Conservation (phyloP, 2,797 vertebrate species). For the Alosa sapidissima region DNA sequence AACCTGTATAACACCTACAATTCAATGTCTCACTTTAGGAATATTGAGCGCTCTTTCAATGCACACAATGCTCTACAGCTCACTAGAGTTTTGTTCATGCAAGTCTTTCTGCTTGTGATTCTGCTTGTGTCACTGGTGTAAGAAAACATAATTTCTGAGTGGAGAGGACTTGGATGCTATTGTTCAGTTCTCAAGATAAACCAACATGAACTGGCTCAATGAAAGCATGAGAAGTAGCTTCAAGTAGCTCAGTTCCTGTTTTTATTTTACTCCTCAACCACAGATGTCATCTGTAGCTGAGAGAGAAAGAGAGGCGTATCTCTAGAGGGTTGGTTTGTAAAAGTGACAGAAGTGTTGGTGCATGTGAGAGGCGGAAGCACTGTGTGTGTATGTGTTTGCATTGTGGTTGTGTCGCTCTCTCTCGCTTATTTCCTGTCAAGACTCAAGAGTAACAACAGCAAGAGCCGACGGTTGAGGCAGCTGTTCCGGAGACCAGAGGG, state of each 20-base stretch:
- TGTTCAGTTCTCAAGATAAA: background rate
- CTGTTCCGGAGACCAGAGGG: background rate
- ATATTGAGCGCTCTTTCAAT: background rate
- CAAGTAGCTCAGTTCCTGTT: slow-evolving; percentile 21
- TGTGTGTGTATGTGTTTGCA: background rate
- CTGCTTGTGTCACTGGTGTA: background rate
- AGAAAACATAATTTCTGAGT: background rate
- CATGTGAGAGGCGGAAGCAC: slow-evolving; percentile 9
- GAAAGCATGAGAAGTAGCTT: background rate
- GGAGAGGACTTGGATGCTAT: background rate
- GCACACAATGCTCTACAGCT: background rate
- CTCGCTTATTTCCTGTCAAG: background rate
- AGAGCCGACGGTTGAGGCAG: slow-evolving; percentile 9
- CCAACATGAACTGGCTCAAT: background rate
- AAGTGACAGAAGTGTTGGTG: slow-evolving; percentile 16
- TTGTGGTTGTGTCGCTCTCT: slow-evolving; percentile 13
- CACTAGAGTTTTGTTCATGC: background rate
- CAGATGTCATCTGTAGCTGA: background rate
- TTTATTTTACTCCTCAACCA: background rate
- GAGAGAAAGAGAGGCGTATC: background rate
- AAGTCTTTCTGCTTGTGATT: background rate
- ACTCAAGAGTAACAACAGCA: background rate
- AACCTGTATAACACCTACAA: background rate
- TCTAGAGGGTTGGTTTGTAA: background rate
- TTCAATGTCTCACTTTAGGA: background rate